Percentiles rank a stretch among this genome's conserved stretches.
Conservation (phyloP, 2,888 invertebrate species). For the Neoaliturus tenellus region DNA sequence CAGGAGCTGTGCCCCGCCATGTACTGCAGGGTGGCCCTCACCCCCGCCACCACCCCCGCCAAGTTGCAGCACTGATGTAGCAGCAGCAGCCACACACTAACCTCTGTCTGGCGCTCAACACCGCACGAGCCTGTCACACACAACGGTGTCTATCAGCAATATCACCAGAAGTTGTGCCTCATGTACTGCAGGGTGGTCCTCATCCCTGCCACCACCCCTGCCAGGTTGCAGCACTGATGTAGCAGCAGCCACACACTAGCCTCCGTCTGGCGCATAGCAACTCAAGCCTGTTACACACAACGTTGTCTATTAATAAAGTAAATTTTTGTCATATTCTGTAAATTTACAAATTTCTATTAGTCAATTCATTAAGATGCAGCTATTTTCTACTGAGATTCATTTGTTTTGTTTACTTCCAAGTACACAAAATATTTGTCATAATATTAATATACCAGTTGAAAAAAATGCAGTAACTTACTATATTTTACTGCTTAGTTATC, state of each 20-base stretch:
- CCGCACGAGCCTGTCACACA: background rate
- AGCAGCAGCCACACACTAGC: conserved; percentile 1
- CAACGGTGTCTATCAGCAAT: too few relatives aligned
- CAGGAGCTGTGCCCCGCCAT: conserved; percentile 25
- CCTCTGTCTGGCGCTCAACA: background rate
- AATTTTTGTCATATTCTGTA: too few relatives aligned
- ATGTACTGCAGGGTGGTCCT: conserved; percentile 16
- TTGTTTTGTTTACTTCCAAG: too few relatives aligned
- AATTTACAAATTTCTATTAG: too few relatives aligned
- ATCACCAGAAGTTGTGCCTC: conserved; percentile 25
- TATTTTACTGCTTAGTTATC: too few relatives aligned
- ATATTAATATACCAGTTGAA: too few relatives aligned
- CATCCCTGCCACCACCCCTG: background rate
- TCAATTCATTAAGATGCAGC: too few relatives aligned
- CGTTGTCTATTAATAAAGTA: too few relatives aligned
- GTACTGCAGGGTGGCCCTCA: conserved; percentile 16
- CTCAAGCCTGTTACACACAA: too few relatives aligned
- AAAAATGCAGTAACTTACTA: too few relatives aligned
- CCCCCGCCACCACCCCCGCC: background rate
- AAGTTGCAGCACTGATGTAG: conserved; percentile 31
- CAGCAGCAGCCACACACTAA: background rate
- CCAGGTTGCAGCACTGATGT: conserved; percentile 28
- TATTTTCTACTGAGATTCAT: too few relatives aligned
- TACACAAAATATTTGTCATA: too few relatives aligned
- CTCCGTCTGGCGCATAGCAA: background rate